These are phyloP conservation scores for Microcebus jonahi DNA, from an alignment of 2,113 vertebrate species.

Conservation along the genomic window DNA sequence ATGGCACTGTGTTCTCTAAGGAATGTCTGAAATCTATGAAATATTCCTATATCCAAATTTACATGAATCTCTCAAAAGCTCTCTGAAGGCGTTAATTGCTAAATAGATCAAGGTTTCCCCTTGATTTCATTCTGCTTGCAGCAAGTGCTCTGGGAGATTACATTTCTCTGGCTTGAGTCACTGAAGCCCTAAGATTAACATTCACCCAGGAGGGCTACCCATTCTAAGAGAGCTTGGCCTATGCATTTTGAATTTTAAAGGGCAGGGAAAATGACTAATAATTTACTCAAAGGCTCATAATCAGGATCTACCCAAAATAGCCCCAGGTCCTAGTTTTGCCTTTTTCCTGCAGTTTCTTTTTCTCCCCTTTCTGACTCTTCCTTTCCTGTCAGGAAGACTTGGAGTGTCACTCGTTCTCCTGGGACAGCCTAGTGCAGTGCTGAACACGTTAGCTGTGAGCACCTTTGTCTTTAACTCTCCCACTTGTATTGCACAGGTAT, in stretches of 20 bases:
- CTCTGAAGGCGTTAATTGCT: conserved; percentile 54
- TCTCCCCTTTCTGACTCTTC: not conserved
- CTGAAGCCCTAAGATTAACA: conserved; percentile 30
- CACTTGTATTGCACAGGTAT: not conserved
- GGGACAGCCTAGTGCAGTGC: not conserved
- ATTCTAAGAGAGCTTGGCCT: not conserved
- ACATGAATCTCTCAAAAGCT: conserved; percentile 50
- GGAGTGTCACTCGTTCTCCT: not conserved
- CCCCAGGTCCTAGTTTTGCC: not conserved
- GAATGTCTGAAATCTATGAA: conserved; percentile 65
- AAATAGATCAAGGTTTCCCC: conserved; percentile 46
- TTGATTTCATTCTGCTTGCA: conserved; percentile 39
- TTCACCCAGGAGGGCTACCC: not conserved
- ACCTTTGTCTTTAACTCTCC: not conserved
- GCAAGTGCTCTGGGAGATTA: conserved; percentile 61
- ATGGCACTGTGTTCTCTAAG: conserved; percentile 52
- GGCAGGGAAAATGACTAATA: not conserved
- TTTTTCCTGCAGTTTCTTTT: not conserved
- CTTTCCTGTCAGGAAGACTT: not conserved
- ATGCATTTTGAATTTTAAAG: conserved; percentile 54
- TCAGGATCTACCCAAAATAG: not conserved
- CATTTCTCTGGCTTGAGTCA: conserved; percentile 48
- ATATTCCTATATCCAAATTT: conserved; percentile 48
- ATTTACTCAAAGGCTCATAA: conserved; percentile 22
- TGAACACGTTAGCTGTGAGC: not conserved